A percentile compares a stretch with the other conserved stretches of the same genome.
These are phyloP conservation scores for Podarcis lilfordi DNA, from an alignment of 2,797 vertebrate species.

Conservation along the genomic window DNA sequence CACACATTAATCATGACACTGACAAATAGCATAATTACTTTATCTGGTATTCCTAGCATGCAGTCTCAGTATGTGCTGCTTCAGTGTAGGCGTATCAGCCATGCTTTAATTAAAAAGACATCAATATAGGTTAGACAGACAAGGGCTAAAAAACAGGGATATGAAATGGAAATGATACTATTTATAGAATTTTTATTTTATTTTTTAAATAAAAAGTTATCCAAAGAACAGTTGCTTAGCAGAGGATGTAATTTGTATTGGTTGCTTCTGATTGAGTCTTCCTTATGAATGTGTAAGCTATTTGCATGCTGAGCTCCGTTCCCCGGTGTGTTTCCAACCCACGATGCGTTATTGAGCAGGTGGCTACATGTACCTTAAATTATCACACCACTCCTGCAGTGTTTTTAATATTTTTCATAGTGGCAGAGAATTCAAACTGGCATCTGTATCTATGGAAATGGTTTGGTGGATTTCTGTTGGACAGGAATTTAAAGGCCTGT, in stretches of 20 bases:
- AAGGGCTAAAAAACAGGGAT: conserved; percentile 75
- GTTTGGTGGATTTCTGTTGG: neutral
- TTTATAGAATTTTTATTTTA: conserved; percentile 67
- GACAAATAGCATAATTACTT: conserved; percentile 86
- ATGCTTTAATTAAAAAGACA: conserved; percentile 80
- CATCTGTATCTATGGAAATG: neutral
- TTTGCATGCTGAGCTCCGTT: conserved; percentile 33
- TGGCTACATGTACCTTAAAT: conserved; percentile 51
- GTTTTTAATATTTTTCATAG: conserved; percentile 19
- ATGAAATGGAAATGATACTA: conserved; percentile 77
- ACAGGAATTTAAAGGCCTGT: neutral
- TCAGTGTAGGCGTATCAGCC: conserved; percentile 70
- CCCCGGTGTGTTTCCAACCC: conserved; percentile 16
- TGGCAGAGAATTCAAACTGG: neutral
- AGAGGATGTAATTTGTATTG: conserved; percentile 59
- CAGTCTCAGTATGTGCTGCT: conserved; percentile 74
- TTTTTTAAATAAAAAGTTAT: conserved; percentile 29
- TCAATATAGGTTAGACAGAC: conserved; percentile 80
- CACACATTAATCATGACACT: conserved; percentile 86
- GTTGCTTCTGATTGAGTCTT: conserved; percentile 56
- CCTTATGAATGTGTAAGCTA: conserved; percentile 38
- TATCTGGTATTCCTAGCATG: conserved; percentile 81
- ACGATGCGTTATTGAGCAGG: conserved; percentile 43
- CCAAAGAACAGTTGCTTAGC: conserved; percentile 70
- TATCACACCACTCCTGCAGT: conserved; percentile 51